phyloP scores from a whole-genome alignment of 2,113 vertebrate genomes.

The Murina feae region DNA sequence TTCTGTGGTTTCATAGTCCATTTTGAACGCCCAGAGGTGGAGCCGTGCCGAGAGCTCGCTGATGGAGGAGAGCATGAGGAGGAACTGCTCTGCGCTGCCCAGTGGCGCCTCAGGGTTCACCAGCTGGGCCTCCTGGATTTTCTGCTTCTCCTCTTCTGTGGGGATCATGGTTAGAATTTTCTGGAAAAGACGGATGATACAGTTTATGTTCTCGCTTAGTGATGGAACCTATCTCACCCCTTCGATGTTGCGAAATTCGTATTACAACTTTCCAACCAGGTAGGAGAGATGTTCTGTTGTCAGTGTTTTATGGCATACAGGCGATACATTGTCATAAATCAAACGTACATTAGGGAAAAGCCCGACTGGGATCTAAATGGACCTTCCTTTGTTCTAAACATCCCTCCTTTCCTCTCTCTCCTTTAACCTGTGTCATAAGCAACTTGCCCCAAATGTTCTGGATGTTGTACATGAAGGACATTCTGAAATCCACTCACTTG shows the following conservation, averaged over 20 bases:
- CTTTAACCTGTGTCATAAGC: background rate
- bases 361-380: background rate
- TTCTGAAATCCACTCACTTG: background rate
- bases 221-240: background rate
- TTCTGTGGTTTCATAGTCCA: conserved; percentile 96
- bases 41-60: conserved; percentile 94
- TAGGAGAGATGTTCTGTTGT: background rate
- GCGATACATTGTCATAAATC: background rate
- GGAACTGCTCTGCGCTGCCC: conserved; percentile 96
- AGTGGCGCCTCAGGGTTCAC: conserved; percentile 92
- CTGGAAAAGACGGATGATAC: conserved; percentile 74
- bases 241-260: conserved; percentile 4
- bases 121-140: conserved; percentile 96
- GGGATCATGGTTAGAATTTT: conserved; percentile 99
- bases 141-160: conserved; percentile 96
- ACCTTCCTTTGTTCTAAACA: background rate
- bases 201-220: background rate
- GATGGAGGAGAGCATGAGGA: conserved; percentile 96
- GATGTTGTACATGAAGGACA: background rate
- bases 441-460: background rate
- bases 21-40: conserved; percentile 99
- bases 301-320: background rate
- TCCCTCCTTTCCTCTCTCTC: background rate
- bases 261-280: background rate
- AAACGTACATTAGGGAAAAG: background rate